Evolutionary conservation across 2,888 invertebrate genomes (phyloP).

Genomic region (Dyspetes luteomarginatus): DNA sequence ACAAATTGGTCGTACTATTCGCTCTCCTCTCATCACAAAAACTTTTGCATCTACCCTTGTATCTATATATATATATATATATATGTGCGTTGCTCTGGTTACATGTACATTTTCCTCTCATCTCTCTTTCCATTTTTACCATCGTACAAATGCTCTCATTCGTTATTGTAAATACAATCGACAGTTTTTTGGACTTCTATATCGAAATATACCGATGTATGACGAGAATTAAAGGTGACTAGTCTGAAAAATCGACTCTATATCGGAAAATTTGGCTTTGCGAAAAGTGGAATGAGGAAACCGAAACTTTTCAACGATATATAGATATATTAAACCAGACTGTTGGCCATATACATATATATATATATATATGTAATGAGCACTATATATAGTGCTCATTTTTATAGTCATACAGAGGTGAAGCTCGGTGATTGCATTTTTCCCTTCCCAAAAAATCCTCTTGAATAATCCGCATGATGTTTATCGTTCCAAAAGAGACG

Average conservation of each 20-base stretch:
- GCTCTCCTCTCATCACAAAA: neutral
- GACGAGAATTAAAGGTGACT: neutral
- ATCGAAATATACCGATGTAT: neutral
- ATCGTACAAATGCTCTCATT: neutral
- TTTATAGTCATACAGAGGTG: too few species aligned
- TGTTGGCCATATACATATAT: neutral
- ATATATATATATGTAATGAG: neutral
- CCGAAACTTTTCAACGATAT: too few species aligned
- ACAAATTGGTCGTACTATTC: constrained; percentile 27
- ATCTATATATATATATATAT: neutral
- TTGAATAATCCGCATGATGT: neutral
- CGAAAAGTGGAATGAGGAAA: too few species aligned
- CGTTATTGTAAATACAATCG: neutral
- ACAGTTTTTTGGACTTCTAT: neutral
- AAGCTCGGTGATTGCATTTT: too few species aligned
- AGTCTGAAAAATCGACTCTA: neutral
- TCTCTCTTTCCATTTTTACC: neutral
- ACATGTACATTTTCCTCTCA: too few species aligned
- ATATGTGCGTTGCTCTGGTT: neutral
- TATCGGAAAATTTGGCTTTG: neutral
- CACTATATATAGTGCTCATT: neutral
- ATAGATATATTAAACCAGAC: too few species aligned
- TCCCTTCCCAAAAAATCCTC: neutral
- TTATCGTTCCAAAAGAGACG: neutral
- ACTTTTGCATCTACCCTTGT: constrained; percentile 11